Percentiles rank a stretch among this genome's conserved stretches.
These are phyloP conservation scores for Tetramorium simillimum DNA, from an alignment of 1,140 invertebrate species.

Conservation along the genomic window DNA sequence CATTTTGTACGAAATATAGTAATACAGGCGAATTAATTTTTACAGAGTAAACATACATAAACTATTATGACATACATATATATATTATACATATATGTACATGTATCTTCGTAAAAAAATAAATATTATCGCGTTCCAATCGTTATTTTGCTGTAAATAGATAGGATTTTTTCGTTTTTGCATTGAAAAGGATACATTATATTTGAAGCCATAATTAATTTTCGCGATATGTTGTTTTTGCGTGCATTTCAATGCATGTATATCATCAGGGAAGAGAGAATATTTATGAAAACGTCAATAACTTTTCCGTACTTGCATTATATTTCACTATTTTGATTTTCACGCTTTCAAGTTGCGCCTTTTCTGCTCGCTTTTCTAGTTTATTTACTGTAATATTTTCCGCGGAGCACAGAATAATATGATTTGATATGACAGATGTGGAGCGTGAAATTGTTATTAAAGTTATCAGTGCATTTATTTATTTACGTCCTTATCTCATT, in stretches of 20 bases:
- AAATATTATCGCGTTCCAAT: not conserved
- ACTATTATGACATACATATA: not conserved
- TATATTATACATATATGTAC: not conserved
- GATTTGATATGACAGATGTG: not conserved
- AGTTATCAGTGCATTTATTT: not conserved
- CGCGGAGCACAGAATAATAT: not conserved
- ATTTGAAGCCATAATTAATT: not conserved
- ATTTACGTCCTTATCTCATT: not conserved
- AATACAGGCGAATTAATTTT: constrained; percentile 1
- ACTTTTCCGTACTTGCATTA: not conserved
- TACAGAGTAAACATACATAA: no score
- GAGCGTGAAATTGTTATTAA: not conserved
- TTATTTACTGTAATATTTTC: not conserved
- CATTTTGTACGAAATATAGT: not conserved
- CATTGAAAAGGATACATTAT: not conserved
- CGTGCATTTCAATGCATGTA: not conserved
- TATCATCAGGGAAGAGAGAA: not conserved
- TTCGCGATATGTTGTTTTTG: not conserved
- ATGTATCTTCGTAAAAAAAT: not conserved
- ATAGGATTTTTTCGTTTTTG: not conserved
- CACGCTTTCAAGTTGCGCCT: not conserved
- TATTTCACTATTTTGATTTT: constrained; percentile 15
- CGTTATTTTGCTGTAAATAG: not conserved
- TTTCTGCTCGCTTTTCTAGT: not conserved
- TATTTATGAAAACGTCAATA: constrained; percentile 35